These are phyloP conservation scores for Euglossa dilemma DNA, from an alignment of 1,140 invertebrate genomes.

Conservation along the genomic window DNA sequence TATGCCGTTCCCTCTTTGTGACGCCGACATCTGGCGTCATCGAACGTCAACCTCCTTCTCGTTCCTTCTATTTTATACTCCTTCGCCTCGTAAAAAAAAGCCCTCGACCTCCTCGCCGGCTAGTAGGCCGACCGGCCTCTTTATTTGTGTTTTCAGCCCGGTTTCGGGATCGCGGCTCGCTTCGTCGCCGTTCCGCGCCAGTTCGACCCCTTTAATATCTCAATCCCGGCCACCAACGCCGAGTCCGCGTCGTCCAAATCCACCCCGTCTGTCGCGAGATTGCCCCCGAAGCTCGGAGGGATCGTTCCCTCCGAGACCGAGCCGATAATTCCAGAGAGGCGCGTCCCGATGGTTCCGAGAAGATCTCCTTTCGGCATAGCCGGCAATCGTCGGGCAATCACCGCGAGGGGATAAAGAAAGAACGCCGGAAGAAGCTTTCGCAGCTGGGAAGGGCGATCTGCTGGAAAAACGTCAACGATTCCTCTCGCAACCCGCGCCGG, in stretches of 20 bases:
- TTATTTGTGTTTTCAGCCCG: constrained; percentile 36
- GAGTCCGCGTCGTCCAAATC: too few species aligned
- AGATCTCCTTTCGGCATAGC: constrained; percentile 5
- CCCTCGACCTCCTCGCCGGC: constrained; percentile 47
- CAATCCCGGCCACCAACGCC: background rate
- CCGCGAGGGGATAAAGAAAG: constrained; percentile 20
- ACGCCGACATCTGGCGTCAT: constrained; percentile 68
- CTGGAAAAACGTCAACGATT: constrained; percentile 53
- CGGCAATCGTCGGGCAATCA: constrained; percentile 34
- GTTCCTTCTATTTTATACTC: constrained; percentile 48
- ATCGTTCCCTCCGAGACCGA: too few species aligned
- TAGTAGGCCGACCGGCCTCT: constrained; percentile 1
- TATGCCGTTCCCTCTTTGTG: constrained; percentile 62
- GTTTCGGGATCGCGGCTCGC: constrained; percentile 28
- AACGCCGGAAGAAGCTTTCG: constrained; percentile 2
- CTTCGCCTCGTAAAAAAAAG: constrained; percentile 53
- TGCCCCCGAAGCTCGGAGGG: too few species aligned
- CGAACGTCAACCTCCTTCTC: constrained; percentile 53
- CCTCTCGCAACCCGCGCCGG: constrained; percentile 17
- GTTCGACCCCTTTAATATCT: background rate
- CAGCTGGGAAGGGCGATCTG: constrained; percentile 32
- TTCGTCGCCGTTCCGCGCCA: background rate
- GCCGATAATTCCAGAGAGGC: background rate
- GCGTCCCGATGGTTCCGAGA: background rate
- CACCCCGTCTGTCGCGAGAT: too few species aligned